Evolutionary conservation across 1,140 invertebrate genomes (phyloP), one percentile per base, ranked within the genome.

Genomic region (Drosophila elegans): DNA sequence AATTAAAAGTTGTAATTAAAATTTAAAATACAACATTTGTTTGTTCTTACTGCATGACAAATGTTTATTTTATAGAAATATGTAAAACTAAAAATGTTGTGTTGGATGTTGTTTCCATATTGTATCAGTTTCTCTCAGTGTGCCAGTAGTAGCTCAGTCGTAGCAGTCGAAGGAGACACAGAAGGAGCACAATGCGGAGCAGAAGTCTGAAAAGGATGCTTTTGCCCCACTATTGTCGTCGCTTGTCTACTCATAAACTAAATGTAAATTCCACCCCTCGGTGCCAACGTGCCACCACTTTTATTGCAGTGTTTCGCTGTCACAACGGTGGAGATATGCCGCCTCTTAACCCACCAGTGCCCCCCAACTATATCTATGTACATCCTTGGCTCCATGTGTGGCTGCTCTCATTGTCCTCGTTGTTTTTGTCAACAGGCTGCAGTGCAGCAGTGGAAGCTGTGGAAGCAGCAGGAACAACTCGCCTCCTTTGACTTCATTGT

Each of bases 231-330:
- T 73, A 88, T 88, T 88, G 82, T 86, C 82, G 79, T 83, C 83
- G 83, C 76, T 88, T 88, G 84, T 88, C 83, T 88, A 88, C 83
- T 88, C 84, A 88, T 88, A 88, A 89, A 88, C 83, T 83, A 88
- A 88, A 88, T 88, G 83, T 89, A 73, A 83, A 88, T 88, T 88
- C 84, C 64, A 69, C 75, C 83, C 62, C 79, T 57, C 66, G 46
- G 78, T 49, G 67, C 74, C 52, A 60, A 52, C 63, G 67, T 77
- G 74, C 60, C 82, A 71, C 67, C 69, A 88, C 83, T 88, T 88
- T 88, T 86, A 88, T 88, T 86, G 83, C 84, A 83, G 78, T 78
- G 74, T 81, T 85, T 80, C 74, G 81, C 74, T 84, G 69, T 81
- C 64, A 74, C 45, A 57, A 54, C 63, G 62, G 27, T 46, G 57